phyloP scores from a whole-genome alignment of 2,113 vertebrate genomes.

The Prionailurus viverrinus region DNA sequence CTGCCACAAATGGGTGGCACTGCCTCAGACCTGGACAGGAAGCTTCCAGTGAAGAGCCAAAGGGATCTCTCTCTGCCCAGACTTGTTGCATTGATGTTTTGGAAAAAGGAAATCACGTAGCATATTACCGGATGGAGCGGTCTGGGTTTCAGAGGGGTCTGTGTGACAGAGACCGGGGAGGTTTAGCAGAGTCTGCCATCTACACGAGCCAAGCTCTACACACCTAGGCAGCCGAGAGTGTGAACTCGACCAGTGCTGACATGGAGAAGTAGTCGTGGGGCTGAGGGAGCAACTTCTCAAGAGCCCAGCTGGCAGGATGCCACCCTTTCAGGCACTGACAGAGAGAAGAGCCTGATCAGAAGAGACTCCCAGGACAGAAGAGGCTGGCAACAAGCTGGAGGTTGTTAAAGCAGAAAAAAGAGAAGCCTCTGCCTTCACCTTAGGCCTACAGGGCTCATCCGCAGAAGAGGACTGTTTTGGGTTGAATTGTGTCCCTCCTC shows the following conservation, averaged over 20 bases:
- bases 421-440: neutral
- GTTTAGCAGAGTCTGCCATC: neutral
- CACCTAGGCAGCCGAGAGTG: neutral
- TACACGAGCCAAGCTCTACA: neutral
- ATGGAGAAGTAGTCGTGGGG: neutral
- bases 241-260: neutral
- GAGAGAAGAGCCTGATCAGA: slow-evolving; percentile 39
- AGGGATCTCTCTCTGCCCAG: slow-evolving; percentile 14
- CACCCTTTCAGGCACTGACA: slow-evolving; percentile 34
- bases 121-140: neutral
- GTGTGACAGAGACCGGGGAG: neutral
- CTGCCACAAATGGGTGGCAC: slow-evolving; percentile 3
- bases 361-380: neutral
- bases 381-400: slow-evolving; percentile 22
- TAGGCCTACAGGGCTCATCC: neutral
- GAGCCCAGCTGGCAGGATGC: neutral
- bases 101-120: slow-evolving; percentile 25
- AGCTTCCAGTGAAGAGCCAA: slow-evolving; percentile 1
- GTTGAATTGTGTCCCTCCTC: neutral
- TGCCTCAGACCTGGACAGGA: slow-evolving; percentile 2
- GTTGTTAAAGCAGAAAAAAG: slow-evolving; percentile 59
- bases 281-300: neutral
- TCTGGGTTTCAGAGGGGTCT: neutral
- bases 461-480: neutral
- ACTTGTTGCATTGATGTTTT: slow-evolving; percentile 25